Percentiles rank a stretch among this genome's conserved stretches.
phyloP scores from a whole-genome alignment of 92 coral and sea anemone species.

The Siderastrea radians region DNA sequence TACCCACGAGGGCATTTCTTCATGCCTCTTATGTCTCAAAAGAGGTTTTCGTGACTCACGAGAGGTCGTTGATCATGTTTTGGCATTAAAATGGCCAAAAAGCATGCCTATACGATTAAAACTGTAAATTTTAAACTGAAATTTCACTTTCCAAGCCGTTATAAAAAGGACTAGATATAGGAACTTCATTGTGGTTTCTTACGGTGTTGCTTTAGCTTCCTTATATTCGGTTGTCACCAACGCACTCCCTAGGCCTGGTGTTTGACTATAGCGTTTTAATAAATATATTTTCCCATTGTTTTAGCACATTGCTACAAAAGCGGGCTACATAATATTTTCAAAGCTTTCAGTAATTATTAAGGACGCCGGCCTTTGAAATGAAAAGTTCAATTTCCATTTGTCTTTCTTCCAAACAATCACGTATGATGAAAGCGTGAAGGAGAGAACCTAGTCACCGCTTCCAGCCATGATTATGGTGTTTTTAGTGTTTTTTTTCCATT shows the following conservation, averaged over 20 bases:
- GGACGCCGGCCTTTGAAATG: not conserved
- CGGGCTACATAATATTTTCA: not conserved
- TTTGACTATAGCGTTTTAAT: not conserved
- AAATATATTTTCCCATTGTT: not conserved
- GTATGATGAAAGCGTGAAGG: not conserved
- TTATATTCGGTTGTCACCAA: not conserved
- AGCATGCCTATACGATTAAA: too few species aligned
- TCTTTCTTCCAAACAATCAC: not conserved
- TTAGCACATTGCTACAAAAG: not conserved
- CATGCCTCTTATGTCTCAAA: too few species aligned
- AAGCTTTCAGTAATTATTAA: not conserved
- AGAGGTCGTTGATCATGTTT: too few species aligned
- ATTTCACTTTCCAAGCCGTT: too few species aligned
- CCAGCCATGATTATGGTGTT: too few species aligned
- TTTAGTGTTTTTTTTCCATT: too few species aligned
- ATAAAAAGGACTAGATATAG: not conserved
- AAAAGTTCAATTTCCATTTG: conserved; percentile 1
- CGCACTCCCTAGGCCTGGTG: too few species aligned
- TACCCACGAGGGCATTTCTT: too few species aligned
- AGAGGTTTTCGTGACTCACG: too few species aligned
- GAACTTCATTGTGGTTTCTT: not conserved
- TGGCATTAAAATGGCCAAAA: too few species aligned
- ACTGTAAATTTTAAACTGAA: too few species aligned
- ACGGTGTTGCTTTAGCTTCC: not conserved
- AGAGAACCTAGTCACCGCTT: not conserved